Percentiles rank a stretch among this genome's conserved stretches.
Evolutionary conservation across 2,797 vertebrate genomes (phyloP).

Genomic region (Coregonus ussuriensis): DNA sequence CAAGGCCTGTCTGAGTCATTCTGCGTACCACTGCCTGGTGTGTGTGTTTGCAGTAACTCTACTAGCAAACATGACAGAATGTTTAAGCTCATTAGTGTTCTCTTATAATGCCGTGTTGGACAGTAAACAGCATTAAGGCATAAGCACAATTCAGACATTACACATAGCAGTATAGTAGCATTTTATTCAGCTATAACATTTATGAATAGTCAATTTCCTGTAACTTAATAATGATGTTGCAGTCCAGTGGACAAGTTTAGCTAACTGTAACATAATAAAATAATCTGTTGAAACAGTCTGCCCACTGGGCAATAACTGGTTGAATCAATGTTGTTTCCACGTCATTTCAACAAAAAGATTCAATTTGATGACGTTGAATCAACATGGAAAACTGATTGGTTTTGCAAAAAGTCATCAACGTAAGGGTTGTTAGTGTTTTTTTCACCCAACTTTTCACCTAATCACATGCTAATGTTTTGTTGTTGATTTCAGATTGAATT

Average conservation of each 20-base stretch:
- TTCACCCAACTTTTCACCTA: too few species aligned
- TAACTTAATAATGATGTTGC: slow-evolving; percentile 47
- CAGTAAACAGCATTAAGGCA: slow-evolving; percentile 41
- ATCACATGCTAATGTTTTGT: too few species aligned
- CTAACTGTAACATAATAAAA: slow-evolving; percentile 41
- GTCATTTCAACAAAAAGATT: too few species aligned
- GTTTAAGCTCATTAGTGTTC: slow-evolving; percentile 42
- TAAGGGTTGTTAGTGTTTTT: too few species aligned
- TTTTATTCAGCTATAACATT: slow-evolving; percentile 44
- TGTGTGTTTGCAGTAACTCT: neutral
- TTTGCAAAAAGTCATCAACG: too few species aligned
- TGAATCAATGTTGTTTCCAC: too few species aligned
- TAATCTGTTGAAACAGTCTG: slow-evolving; percentile 30
- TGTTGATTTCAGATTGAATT: too few species aligned
- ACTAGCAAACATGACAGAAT: slow-evolving; percentile 48
- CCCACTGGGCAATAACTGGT: too few species aligned
- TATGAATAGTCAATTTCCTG: slow-evolving; percentile 42
- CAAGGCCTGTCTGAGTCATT: slow-evolving; percentile 12
- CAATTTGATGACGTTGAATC: too few species aligned
- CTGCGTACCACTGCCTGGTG: slow-evolving; percentile 27
- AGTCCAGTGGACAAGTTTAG: slow-evolving; percentile 37
- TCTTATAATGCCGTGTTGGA: slow-evolving; percentile 39
- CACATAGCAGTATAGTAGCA: slow-evolving; percentile 30
- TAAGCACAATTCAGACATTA: slow-evolving; percentile 21
- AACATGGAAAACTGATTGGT: too few species aligned